Evolutionary conservation across 1,140 invertebrate genomes (phyloP).

Genomic region (Drosophila athabasca): DNA sequence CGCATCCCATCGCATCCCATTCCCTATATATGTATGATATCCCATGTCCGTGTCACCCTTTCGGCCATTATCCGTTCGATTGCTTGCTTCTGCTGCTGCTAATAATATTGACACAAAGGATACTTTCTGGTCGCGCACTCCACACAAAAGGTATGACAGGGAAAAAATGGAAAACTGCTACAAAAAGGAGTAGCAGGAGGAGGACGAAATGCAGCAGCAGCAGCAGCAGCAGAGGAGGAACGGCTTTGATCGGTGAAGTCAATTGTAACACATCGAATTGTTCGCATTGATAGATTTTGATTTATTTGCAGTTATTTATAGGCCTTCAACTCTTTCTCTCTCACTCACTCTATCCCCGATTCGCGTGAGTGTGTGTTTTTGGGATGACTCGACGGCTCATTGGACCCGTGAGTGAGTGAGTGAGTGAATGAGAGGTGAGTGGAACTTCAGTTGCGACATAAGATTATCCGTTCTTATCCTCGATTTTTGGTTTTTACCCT

Average conservation of each 20-base stretch:
- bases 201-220: slow-evolving; percentile 56
- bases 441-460: slow-evolving; percentile 75
- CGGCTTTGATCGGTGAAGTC: slow-evolving; percentile 81
- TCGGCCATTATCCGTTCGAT: slow-evolving; percentile 63
- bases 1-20: neutral
- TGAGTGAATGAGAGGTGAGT: slow-evolving; percentile 29
- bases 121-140: slow-evolving; percentile 77
- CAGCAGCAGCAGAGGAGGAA: slow-evolving; percentile 45
- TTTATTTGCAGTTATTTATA: slow-evolving; percentile 83
- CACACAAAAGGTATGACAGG: slow-evolving; percentile 77
- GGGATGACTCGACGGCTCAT: slow-evolving; percentile 64
- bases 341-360: slow-evolving; percentile 2
- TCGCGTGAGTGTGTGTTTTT: slow-evolving; percentile 28
- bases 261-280: slow-evolving; percentile 82
- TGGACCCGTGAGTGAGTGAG: slow-evolving; percentile 31
- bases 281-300: slow-evolving; percentile 82
- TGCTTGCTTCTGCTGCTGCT: slow-evolving; percentile 57
- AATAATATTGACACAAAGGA: slow-evolving; percentile 83
- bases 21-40: neutral
- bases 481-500: slow-evolving; percentile 74
- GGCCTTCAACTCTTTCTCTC: slow-evolving; percentile 47
- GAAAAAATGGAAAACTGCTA: slow-evolving; percentile 11
- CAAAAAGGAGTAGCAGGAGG: slow-evolving; percentile 34
- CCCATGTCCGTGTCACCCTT: slow-evolving; percentile 70
- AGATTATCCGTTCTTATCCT: slow-evolving; percentile 82